Percentiles rank a stretch among this genome's conserved stretches.
These are phyloP conservation scores for Thaleichthys pacificus DNA, from an alignment of 2,797 vertebrate species.

Conservation along the genomic window DNA sequence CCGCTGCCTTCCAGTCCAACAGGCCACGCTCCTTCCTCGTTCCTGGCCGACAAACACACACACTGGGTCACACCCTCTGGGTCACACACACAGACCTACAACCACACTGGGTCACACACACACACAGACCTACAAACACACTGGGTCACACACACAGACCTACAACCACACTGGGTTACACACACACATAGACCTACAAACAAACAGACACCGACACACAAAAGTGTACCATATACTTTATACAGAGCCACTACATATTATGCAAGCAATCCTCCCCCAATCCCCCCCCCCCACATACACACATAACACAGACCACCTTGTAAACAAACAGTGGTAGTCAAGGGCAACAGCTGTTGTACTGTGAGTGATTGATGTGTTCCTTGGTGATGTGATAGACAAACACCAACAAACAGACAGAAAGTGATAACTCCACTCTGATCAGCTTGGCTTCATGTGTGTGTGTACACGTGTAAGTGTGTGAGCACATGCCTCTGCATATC, in stretches of 20 bases:
- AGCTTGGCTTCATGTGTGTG: not conserved
- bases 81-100: not conserved
- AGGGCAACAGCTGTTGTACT: constrained; percentile 1
- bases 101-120: not conserved
- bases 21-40: constrained; percentile 86
- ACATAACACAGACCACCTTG: not conserved
- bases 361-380: not conserved
- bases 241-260: no score
- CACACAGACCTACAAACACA: constrained; percentile 4
- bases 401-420: constrained; percentile 4
- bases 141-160: not conserved
- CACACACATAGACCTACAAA: constrained; percentile 9
- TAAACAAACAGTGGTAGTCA: constrained; percentile 15
- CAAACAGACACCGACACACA: not conserved
- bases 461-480: constrained; percentile 3
- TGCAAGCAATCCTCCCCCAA: not conserved
- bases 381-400: not conserved
- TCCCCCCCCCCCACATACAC: not conserved
- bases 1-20: constrained; percentile 82
- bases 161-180: not conserved
- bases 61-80: not conserved
- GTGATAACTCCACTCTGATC: not conserved
- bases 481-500: not conserved
- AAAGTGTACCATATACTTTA: no score
- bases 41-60: constrained; percentile 65